Percentiles rank a stretch among this genome's conserved stretches.
phyloP scores from a whole-genome alignment of 2,113 vertebrate genomes.

The Oryzias woworae region DNA sequence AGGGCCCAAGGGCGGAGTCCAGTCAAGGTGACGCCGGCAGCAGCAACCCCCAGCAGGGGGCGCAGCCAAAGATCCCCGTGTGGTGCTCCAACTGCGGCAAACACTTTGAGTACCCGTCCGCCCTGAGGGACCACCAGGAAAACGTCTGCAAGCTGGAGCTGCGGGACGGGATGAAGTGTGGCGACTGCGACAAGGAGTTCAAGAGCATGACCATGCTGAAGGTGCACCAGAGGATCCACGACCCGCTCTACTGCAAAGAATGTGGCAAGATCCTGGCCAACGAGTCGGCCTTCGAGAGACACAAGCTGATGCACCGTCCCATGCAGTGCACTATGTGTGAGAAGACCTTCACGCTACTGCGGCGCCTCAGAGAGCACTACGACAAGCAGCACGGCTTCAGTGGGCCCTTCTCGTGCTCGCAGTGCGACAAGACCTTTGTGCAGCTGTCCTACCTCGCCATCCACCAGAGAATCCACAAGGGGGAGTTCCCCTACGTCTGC shows the following conservation, averaged over 20 bases:
- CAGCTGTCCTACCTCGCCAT: constrained; percentile 73
- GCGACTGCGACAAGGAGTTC: constrained; percentile 68
- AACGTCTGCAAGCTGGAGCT: constrained; percentile 58
- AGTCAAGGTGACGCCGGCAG: neutral
- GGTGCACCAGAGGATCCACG: constrained; percentile 71
- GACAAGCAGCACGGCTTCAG: constrained; percentile 69
- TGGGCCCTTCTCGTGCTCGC: constrained; percentile 60
- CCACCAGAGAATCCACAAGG: constrained; percentile 72
- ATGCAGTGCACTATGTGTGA: constrained; percentile 74
- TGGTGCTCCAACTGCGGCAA: constrained; percentile 75
- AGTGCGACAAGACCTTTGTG: constrained; percentile 67
- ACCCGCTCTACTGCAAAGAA: constrained; percentile 74
- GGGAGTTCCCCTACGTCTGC: constrained; percentile 69
- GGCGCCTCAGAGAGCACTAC: constrained; percentile 71
- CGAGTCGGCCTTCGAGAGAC: constrained; percentile 63
- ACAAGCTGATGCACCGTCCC: constrained; percentile 73
- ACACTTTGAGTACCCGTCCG: constrained; percentile 60
- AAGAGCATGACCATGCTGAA: constrained; percentile 72
- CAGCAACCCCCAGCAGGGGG: constrained; percentile 13
- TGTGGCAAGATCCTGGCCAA: constrained; percentile 71
- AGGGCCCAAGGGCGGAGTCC: constrained; percentile 21
- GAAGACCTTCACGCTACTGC: constrained; percentile 65
- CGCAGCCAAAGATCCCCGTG: constrained; percentile 45
- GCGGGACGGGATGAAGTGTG: constrained; percentile 57
- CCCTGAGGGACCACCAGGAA: constrained; percentile 70